Base-by-base conservation (phyloP, 1,140 invertebrate genomes). In the Psix sp. region DNA sequence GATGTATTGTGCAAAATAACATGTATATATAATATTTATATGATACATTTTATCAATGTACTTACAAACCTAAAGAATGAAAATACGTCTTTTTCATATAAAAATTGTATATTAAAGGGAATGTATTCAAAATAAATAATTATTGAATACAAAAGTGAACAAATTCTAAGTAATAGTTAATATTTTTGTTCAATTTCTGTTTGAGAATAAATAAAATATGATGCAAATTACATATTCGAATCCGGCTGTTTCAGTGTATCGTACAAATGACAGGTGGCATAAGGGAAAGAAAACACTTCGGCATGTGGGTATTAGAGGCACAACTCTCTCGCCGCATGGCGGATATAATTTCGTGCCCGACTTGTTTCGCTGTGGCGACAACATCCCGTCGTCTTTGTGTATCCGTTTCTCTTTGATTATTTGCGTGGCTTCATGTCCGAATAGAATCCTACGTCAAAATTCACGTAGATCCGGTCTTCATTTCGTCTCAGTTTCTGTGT, bases 281-380 rank as follows among this genome's bases (percentile, higher is more conserved):
- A 39, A 33, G 54, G 52, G 36, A 59, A 63, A 57, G 71, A 21
- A 62, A 45, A 49, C 43, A 26, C 15, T 29, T 43, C 46, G 70
- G 42, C 67, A 74, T 71, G 40, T 18, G 18, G 49, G 49, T 21
- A 56, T 65, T 24, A 43, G 9, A 24, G 33, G 17, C 24, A 11
- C 35, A 46, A 15, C 17, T 9, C 42, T 21, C 56, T 66, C 36
- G 33, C 60, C 77, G 57, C 68, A 74, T 74, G 80, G 75, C 84
- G 85, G 85, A 86, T 85, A 82, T 86, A 78, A 81, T 86, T 86
- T 85, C 83, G 83, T 84, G 84, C 79, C 84, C 82, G 85, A 84
- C 81, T 85, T 84, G 76, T 79, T 82, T 82, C 63, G 62, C 67
- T 76, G 68, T 74, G 67, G 51, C 71, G 57, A 52, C 71, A 66